Evolutionary conservation across 2,888 invertebrate genomes (phyloP).

Genomic region (Melanotus villosus): DNA sequence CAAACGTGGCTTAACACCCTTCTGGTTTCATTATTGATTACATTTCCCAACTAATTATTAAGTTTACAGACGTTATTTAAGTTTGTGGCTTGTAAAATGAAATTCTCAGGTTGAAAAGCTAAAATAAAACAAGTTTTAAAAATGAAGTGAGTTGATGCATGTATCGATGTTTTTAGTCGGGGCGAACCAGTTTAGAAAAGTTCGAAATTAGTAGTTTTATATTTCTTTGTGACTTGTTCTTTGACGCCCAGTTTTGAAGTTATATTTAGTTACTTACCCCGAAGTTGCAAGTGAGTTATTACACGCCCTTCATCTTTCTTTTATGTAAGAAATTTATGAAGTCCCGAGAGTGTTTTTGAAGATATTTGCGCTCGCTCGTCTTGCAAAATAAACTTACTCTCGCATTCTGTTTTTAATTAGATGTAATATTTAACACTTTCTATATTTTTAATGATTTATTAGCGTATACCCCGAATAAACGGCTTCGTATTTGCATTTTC

Average conservation of each 20-base stretch:
- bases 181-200: conserved; percentile 22
- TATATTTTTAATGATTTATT: conserved; percentile 50
- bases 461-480: not conserved
- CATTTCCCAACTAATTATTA: too few species aligned
- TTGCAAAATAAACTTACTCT: conserved; percentile 49
- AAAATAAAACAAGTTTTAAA: not conserved
- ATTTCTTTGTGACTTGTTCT: conserved; percentile 25
- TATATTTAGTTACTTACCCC: conserved; percentile 51
- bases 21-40: too few species aligned
- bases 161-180: conserved; percentile 29
- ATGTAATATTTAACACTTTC: conserved; percentile 55
- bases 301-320: conserved; percentile 54
- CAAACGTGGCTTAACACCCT: too few species aligned
- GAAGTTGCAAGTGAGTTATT: conserved; percentile 52
- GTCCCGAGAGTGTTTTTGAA: conserved; percentile 57
- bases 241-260: conserved; percentile 41
- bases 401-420: conserved; percentile 55
- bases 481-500: conserved; percentile 14
- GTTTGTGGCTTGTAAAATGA: too few species aligned
- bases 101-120: too few species aligned
- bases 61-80: too few species aligned
- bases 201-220: conserved; percentile 36
- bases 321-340: conserved; percentile 56
- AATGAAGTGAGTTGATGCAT: not conserved
- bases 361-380: conserved; percentile 51